Evolutionary conservation across 2,797 vertebrate genomes (phyloP), one percentile per base, ranked within the genome.

Genomic region (Hapalemur alaotrensis): DNA sequence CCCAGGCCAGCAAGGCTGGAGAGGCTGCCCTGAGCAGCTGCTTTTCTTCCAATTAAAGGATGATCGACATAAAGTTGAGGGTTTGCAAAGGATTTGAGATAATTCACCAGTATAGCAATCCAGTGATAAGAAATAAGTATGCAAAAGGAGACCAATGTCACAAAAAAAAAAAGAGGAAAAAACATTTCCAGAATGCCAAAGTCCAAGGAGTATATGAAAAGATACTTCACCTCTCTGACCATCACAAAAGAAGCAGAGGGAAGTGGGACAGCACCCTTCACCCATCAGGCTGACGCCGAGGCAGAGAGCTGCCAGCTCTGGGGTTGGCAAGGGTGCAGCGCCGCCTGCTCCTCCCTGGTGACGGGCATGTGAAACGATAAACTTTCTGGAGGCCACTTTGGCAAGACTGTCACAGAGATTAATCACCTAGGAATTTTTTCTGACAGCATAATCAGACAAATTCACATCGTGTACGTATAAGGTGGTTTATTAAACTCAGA

Each of bases 291-390:
- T 14, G 18, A 28, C 8, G 25, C 7, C 0, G 0, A 76, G 22
- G 30, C 0, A 1, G 7, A 46, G 4, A 28, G 13, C 0, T 23
- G 22, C 78, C 15, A 9, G 48, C 6, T 7, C 10, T 8, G 1
- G 7, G 46, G 13, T 8, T 15, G 46, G 43, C 8, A 9, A 0
- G 7, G 32, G 17, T 0, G 0, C 1, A 0, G 11, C 7, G 23
- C 18, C 2, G 22, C 9, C 1, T 9, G 7, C 20, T 14, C 54
- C 59, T 35, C 7, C 61, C 35, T 2, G 0, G 14, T 1, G 35
- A 35, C 0, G 1, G 25, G 8, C n/a, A 2, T 2, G 18, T 32
- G 22, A 52, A 52, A 4, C 0, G 20, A 63, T 7, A 35, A 80
- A 0, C n/a, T 57, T 32, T 83, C 5, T 11, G 52, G 59, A 54